phyloP scores from a whole-genome alignment of 1,140 invertebrate genomes.

The Ips nitidus region DNA sequence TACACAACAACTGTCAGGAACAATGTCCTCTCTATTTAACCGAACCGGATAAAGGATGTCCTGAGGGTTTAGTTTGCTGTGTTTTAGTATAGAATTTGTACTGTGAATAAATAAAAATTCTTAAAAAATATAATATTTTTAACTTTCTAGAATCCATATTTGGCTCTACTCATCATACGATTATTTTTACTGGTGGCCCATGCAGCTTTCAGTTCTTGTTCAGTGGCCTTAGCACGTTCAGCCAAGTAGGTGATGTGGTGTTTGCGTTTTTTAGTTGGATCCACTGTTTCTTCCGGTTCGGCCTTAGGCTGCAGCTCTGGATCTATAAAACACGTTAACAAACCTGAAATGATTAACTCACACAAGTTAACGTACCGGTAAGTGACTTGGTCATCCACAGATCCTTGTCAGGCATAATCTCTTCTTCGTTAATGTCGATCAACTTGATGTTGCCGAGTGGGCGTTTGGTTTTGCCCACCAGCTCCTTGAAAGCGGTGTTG shows the following conservation, averaged over 20 bases:
- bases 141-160: slow-evolving; percentile 79
- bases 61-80: slow-evolving; percentile 25
- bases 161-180: slow-evolving; percentile 81
- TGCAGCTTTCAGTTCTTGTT: slow-evolving; percentile 89
- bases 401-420: slow-evolving; percentile 75
- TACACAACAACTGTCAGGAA: slow-evolving; percentile 18
- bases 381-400: slow-evolving; percentile 82
- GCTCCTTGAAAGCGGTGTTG: slow-evolving; percentile 49
- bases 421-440: slow-evolving; percentile 80
- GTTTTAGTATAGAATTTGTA: slow-evolving; percentile 24
- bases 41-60: slow-evolving; percentile 30
- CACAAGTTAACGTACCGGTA: slow-evolving; percentile 51
- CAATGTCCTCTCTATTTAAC: slow-evolving; percentile 22
- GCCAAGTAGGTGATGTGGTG: slow-evolving; percentile 97
- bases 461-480: slow-evolving; percentile 42
- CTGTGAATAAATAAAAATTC: not conserved
- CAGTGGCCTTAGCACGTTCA: slow-evolving; percentile 85
- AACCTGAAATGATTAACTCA: slow-evolving; percentile 56
- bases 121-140: slow-evolving; percentile 6
- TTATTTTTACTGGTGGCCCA: slow-evolving; percentile 87
- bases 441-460: slow-evolving; percentile 43
- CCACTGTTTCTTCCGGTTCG: slow-evolving; percentile 62
- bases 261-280: slow-evolving; percentile 73
- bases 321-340: slow-evolving; percentile 52
- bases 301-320: slow-evolving; percentile 55